These are phyloP conservation scores for Rattus norvegicus DNA, from an alignment of 2,113 vertebrate species.

Conservation along the genomic window GRCr8 NC_086028.1:62328001-62328500, in stretches of 20 bases:
- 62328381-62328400: neutral
- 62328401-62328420: neutral
- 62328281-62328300: neutral
- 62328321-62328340: neutral
- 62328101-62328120: neutral
- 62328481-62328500: neutral
- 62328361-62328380: neutral
- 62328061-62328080: accelerated
- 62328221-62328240: neutral
- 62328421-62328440: neutral
- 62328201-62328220: neutral
- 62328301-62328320: neutral
- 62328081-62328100: neutral
- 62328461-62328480: neutral
- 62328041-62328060: neutral
- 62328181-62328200: neutral
- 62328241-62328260: neutral
- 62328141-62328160: neutral
- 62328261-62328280: neutral
- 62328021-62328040: neutral
- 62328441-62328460: neutral
- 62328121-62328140: neutral
- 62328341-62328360: neutral
- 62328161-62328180: neutral
- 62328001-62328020: neutral